Conservation (phyloP, 2,888 invertebrate genomes). For the Panzeria rudis region DNA sequence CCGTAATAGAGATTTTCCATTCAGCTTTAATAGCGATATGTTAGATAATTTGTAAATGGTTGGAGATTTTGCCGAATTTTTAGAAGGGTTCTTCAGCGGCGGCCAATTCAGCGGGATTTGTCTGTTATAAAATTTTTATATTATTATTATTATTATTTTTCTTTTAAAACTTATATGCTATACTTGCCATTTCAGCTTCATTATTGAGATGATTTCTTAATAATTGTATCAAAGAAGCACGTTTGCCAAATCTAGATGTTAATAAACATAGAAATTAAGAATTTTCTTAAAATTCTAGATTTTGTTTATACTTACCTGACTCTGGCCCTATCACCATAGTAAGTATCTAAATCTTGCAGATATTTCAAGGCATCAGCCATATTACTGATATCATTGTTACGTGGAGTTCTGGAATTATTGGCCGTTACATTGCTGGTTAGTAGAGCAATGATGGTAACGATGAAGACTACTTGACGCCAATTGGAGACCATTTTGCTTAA, state of each 20-base stretch:
- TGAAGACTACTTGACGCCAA: conserved; percentile 76
- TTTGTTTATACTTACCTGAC: conserved; percentile 85
- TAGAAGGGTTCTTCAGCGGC: conserved; percentile 77
- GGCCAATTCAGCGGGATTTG: conserved; percentile 74
- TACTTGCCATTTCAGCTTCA: conserved; percentile 76
- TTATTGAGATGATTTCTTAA: conserved; percentile 79
- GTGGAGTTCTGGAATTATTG: conserved; percentile 81
- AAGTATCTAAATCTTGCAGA: conserved; percentile 87
- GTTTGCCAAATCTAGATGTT: conserved; percentile 81
- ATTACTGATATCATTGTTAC: conserved; percentile 85
- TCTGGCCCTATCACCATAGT: conserved; percentile 88
- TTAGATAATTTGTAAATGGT: conserved; percentile 12
- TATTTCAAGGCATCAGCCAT: conserved; percentile 88
- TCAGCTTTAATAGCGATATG: conserved; percentile 34
- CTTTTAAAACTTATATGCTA: not conserved
- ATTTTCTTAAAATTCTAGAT: not conserved
- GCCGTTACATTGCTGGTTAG: conserved; percentile 77
- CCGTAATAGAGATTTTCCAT: conserved; percentile 31
- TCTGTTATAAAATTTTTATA: conserved; percentile 66
- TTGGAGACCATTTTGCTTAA: conserved; percentile 67
- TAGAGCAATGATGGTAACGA: conserved; percentile 75
- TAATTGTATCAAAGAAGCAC: conserved; percentile 77
- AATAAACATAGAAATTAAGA: not conserved
- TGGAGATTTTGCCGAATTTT: not conserved
- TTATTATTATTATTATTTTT: not conserved